phyloP scores from a whole-genome alignment of 2,888 invertebrate species.

The Drosophila cognata region DNA sequence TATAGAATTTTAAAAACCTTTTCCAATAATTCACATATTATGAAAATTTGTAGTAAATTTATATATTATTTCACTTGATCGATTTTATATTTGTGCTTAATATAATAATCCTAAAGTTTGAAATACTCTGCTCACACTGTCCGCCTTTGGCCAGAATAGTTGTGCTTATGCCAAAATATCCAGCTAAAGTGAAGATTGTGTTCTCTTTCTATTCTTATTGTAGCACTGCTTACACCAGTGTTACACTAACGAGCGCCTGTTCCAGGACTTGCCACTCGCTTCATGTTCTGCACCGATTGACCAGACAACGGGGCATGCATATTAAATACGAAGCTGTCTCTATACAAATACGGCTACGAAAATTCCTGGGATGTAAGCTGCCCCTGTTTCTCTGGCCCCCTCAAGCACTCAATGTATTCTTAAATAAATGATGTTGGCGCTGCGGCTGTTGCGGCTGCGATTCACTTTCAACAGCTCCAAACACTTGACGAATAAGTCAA shows the following conservation, averaged over 20 bases:
- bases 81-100: background rate
- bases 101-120: background rate
- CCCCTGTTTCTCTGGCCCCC: background rate
- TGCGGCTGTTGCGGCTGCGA: conserved; percentile 59
- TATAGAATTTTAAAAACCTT: background rate
- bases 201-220: conserved; percentile 4
- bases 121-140: background rate
- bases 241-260: conserved; percentile 62
- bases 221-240: conserved; percentile 5
- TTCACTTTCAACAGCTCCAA: conserved; percentile 66
- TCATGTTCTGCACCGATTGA: conserved; percentile 74
- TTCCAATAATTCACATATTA: background rate
- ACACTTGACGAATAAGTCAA: conserved; percentile 55
- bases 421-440: conserved; percentile 73
- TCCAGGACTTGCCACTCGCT: conserved; percentile 47
- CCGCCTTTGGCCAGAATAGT: background rate
- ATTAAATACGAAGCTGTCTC: conserved; percentile 58
- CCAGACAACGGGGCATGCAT: conserved; percentile 74
- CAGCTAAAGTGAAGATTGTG: conserved; percentile 7
- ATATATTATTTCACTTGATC: background rate
- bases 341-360: conserved; percentile 29
- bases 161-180: conserved; percentile 30
- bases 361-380: conserved; percentile 30
- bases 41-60: background rate
- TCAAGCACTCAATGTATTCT: conserved; percentile 9